Conservation (phyloP, 2,113 vertebrate genomes). For the Blennius ocellaris region DNA sequence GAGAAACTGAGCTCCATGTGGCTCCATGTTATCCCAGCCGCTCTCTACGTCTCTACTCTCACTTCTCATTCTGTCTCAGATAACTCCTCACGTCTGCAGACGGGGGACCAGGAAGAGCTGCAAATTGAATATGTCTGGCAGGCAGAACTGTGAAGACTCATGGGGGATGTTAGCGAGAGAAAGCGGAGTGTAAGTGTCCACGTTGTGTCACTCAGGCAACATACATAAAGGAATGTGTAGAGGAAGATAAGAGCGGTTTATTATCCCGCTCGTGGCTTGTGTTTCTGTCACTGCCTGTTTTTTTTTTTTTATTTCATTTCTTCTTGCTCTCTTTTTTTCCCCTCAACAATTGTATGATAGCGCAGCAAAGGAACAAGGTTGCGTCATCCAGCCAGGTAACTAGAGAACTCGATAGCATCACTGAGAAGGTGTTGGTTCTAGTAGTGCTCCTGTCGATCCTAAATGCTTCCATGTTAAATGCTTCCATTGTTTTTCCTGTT, state of each 20-base stretch:
- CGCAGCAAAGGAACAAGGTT: slow-evolving; percentile 24
- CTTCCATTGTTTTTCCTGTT: slow-evolving; percentile 74
- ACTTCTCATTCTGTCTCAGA: slow-evolving; percentile 77
- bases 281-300: slow-evolving; percentile 28
- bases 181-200: slow-evolving; percentile 73
- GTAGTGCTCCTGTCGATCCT: slow-evolving; percentile 46
- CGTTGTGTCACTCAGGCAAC: slow-evolving; percentile 72
- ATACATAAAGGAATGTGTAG: slow-evolving; percentile 71
- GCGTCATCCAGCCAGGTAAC: slow-evolving; percentile 22
- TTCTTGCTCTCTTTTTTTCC: not conserved
- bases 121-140: slow-evolving; percentile 85
- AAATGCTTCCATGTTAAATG: slow-evolving; percentile 62
- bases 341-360: slow-evolving; percentile 34
- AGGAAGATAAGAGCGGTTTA: slow-evolving; percentile 67
- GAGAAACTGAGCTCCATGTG: slow-evolving; percentile 68
- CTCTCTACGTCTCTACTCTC: slow-evolving; percentile 69
- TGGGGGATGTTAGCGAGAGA: slow-evolving; percentile 73
- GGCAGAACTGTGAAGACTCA: slow-evolving; percentile 79
- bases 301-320: slow-evolving; percentile 7
- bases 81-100: slow-evolving; percentile 73
- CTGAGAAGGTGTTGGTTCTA: slow-evolving; percentile 22
- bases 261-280: slow-evolving; percentile 49
- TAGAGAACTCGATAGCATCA: slow-evolving; percentile 28
- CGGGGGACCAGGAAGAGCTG: slow-evolving; percentile 77
- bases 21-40: slow-evolving; percentile 73